phyloP scores from a whole-genome alignment of 1,140 invertebrate genomes.

The Ericerus pela region DNA sequence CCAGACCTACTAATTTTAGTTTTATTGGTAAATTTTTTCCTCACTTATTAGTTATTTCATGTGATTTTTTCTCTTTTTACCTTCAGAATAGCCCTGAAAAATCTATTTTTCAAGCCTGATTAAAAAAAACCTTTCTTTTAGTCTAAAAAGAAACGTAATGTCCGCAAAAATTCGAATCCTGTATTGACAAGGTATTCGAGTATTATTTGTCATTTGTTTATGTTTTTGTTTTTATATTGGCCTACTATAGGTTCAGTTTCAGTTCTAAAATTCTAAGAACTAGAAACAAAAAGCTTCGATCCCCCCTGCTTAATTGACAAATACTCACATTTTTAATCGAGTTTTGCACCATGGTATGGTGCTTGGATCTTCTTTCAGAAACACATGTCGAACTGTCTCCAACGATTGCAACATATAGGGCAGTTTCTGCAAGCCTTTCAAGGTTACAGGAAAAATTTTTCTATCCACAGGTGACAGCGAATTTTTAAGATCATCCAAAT shows the following conservation, averaged over 20 bases:
- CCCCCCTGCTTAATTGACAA: not conserved
- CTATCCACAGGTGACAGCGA: constrained; percentile 48
- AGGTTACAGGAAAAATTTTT: constrained; percentile 49
- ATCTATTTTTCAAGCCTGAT: too few relatives aligned
- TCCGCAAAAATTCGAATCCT: too few relatives aligned
- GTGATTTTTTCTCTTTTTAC: too few relatives aligned
- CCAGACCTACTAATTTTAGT: too few relatives aligned
- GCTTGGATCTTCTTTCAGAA: constrained; percentile 43
- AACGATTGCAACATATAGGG: constrained; percentile 49
- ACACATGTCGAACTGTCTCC: constrained; percentile 56
- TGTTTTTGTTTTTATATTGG: too few relatives aligned
- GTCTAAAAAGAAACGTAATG: too few relatives aligned
- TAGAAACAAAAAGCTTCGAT: not conserved
- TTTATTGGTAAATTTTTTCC: too few relatives aligned
- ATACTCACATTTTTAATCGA: constrained; percentile 24
- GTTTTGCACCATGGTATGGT: constrained; percentile 21
- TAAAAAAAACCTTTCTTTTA: too few relatives aligned
- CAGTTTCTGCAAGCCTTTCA: constrained; percentile 38
- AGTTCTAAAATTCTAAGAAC: not conserved
- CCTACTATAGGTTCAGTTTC: not conserved
- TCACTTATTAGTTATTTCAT: too few relatives aligned
- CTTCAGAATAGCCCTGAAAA: too few relatives aligned
- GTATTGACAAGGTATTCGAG: too few relatives aligned
- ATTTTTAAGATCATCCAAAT: constrained; percentile 44
- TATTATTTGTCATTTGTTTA: too few relatives aligned